Percentiles rank a stretch among this genome's conserved stretches.
Evolutionary conservation across 2,888 invertebrate species (phyloP).

Genomic region (Drosophila tripunctata): DNA sequence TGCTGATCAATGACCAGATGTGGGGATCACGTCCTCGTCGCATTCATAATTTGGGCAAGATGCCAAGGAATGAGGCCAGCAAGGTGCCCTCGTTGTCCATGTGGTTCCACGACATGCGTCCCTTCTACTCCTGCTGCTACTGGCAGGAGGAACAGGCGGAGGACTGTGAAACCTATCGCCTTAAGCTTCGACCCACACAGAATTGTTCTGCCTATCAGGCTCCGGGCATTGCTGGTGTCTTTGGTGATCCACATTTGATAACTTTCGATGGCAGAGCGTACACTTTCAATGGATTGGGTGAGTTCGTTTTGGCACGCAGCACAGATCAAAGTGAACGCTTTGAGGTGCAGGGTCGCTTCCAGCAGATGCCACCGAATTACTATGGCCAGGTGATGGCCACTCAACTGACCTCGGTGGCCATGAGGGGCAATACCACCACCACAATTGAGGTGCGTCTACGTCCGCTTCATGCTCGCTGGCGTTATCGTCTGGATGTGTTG

Average conservation of each 20-base stretch:
- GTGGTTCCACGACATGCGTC: conserved; percentile 97
- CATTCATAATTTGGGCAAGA: conserved; percentile 94
- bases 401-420: conserved; percentile 92
- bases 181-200: conserved; percentile 96
- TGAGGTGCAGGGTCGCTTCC: conserved; percentile 95
- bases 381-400: conserved; percentile 92
- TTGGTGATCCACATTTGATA: conserved; percentile 96
- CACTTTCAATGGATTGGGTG: conserved; percentile 96
- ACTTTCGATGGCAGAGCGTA: conserved; percentile 96
- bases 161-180: conserved; percentile 96
- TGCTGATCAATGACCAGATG: conserved; percentile 97
- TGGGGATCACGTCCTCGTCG: conserved; percentile 95
- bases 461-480: conserved; percentile 93
- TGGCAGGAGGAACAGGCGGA: conserved; percentile 97
- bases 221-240: conserved; percentile 94
- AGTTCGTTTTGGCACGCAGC: conserved; percentile 93
- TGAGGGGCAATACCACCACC: conserved; percentile 93
- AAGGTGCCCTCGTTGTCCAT: conserved; percentile 97
- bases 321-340: conserved; percentile 90
- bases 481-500: conserved; percentile 95
- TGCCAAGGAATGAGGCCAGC: conserved; percentile 97
- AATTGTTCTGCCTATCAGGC: conserved; percentile 98
- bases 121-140: conserved; percentile 96
- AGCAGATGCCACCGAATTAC: conserved; percentile 90
- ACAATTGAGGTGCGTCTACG: conserved; percentile 93